Evolutionary conservation across 1,140 invertebrate species (phyloP).

Genomic region (Dreissena rostriformis): DNA sequence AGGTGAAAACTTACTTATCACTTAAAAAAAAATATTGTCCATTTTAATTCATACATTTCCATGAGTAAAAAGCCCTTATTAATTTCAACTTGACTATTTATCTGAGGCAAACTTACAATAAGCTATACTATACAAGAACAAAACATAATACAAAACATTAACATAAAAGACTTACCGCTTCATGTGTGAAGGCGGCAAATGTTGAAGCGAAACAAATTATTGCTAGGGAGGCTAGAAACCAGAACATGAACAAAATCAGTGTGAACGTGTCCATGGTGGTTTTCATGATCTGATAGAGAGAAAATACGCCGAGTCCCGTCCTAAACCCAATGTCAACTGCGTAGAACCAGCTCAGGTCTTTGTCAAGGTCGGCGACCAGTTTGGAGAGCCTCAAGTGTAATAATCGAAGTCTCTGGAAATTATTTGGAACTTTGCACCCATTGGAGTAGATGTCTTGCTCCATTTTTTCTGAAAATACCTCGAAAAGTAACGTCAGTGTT

Average conservation of each 20-base stretch:
- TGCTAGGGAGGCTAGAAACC: not conserved
- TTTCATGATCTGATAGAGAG: constrained; percentile 28
- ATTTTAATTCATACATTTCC: too few species aligned
- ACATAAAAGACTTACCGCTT: constrained; percentile 29
- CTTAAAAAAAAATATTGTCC: too few species aligned
- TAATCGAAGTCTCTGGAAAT: constrained; percentile 28
- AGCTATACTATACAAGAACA: too few species aligned
- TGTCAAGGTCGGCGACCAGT: constrained; percentile 29
- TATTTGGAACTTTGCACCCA: not conserved
- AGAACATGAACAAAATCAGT: too few species aligned
- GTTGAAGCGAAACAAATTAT: not conserved
- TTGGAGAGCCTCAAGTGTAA: constrained; percentile 29
- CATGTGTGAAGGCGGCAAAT: constrained; percentile 21
- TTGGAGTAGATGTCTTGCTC: too few species aligned
- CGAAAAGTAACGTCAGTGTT: too few species aligned
- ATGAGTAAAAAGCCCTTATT: too few species aligned
- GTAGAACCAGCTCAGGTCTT: constrained; percentile 31
- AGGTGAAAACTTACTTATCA: too few species aligned
- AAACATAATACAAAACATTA: not conserved
- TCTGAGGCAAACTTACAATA: too few species aligned
- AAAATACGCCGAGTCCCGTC: constrained; percentile 6
- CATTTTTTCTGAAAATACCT: too few species aligned
- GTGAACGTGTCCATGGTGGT: not conserved
- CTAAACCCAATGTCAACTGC: not conserved
- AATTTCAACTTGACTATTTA: too few species aligned